A percentile compares a stretch with the other conserved stretches of the same genome.
phyloP scores from a whole-genome alignment of 2,113 vertebrate species.

The Lophotis ruficrista region DNA sequence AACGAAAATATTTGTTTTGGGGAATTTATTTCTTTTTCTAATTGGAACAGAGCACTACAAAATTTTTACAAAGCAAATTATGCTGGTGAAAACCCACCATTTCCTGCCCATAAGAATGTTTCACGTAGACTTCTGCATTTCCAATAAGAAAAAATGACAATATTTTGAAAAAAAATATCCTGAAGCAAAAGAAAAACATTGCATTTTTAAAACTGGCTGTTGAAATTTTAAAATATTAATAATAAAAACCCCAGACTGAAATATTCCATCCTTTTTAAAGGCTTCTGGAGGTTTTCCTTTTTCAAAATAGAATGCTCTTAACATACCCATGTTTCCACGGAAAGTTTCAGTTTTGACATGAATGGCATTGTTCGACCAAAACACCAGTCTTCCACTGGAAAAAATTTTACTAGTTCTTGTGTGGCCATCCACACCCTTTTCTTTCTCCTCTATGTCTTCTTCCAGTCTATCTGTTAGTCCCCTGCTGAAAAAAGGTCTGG shows the following conservation, averaged over 20 bases:
- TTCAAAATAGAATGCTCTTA: neutral
- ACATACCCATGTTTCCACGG: neutral
- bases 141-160: neutral
- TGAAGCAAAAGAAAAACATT: neutral
- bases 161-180: neutral
- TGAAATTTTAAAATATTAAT: neutral
- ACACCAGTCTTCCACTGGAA: neutral
- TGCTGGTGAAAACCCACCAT: neutral
- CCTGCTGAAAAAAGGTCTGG: neutral
- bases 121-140: neutral
- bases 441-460: neutral
- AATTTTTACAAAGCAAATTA: neutral
- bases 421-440: neutral
- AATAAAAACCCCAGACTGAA: neutral
- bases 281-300: neutral
- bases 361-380: neutral
- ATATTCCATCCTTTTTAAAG: neutral
- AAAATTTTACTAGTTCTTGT: neutral
- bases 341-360: conserved; percentile 7
- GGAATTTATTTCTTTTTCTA: neutral
- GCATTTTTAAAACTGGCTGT: neutral
- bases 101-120: neutral
- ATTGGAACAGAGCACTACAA: neutral
- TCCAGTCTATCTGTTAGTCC: neutral
- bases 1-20: neutral